These are phyloP conservation scores for Panorpa germanica DNA, from an alignment of 2,888 invertebrate genomes.

Conservation along the genomic window DNA sequence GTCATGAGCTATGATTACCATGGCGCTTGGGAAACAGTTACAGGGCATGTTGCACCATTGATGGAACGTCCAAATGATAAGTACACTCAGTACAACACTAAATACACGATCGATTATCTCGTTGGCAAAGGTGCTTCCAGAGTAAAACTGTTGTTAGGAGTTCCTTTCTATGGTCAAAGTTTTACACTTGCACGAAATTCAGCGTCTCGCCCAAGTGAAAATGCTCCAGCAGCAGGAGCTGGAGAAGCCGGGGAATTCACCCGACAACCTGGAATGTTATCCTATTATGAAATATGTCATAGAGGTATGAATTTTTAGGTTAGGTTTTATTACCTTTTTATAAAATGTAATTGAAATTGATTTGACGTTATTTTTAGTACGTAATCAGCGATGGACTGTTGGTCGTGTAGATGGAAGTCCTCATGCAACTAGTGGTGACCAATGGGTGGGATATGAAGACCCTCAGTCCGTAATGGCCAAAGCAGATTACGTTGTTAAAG, in stretches of 20 bases:
- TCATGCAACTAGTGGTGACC: constrained; percentile 56
- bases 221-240: constrained; percentile 47
- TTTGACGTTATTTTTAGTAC: constrained; percentile 25
- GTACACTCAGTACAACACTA: constrained; percentile 59
- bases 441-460: constrained; percentile 86
- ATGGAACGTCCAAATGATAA: constrained; percentile 42
- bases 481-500: constrained; percentile 50
- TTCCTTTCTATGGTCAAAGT: constrained; percentile 79
- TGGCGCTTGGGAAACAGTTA: constrained; percentile 67
- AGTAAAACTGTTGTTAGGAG: constrained; percentile 58
- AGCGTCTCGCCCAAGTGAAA: constrained; percentile 25
- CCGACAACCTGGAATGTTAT: constrained; percentile 71
- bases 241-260: constrained; percentile 68
- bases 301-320: constrained; percentile 23
- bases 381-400: constrained; percentile 45
- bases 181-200: constrained; percentile 38
- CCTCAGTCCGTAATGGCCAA: constrained; percentile 54
- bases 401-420: constrained; percentile 44
- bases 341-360: constrained; percentile 6
- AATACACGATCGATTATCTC: constrained; percentile 63
- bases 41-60: constrained; percentile 68
- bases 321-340: constrained; percentile 9
- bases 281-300: constrained; percentile 72
- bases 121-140: constrained; percentile 54
- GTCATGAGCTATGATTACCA: constrained; percentile 83